Evolutionary conservation across 2,797 vertebrate species (phyloP), one percentile per base, ranked within the genome.

Genomic region (Enteromius paludinosus): DNA sequence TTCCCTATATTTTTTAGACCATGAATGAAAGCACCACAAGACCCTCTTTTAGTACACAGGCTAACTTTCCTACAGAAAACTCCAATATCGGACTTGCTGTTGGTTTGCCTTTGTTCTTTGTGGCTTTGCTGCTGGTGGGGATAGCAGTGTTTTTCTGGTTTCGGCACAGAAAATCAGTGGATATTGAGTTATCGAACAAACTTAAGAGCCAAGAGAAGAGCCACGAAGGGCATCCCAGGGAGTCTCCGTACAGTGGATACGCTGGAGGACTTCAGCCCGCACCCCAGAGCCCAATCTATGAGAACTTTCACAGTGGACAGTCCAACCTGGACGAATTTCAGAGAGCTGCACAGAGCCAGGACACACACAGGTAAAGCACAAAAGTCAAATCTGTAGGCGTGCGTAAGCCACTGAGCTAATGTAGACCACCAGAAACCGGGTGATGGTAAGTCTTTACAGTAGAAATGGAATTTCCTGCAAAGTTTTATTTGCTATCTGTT

Each of bases 281-380:
- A 6, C 56, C 0, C 23, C 89, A 88, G 14, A 59, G 17, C 2
- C 89, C 93, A 11, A 91, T 95, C 59, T 95, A 95, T 81, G 93
- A 94, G 88, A 95, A 95, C 85, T 78, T 94, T 76, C 79, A 82
- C 23, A 47, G 49, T 2, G 43, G 56, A 79, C 68, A 84, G 47
- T 72, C 43, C 49, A 65, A 41, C 47, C 35, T 8, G 4, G 14
- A 25, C 1, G 45, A 70, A 25, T 35, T 25, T 61, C 64, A 83
- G 15, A 69, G 52, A 2, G 5, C 1, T 23, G 28, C 38, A 61
- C 64, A 70, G 20, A 70, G 5, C 1, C 35, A 74, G 11, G 65
- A 80, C 18, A 77, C 1, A 4, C 65, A 76, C 35, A 87, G 89
- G 92, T 93, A 82, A 84, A 87, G 77, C 3, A 56, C 20, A 56